Evolutionary conservation across 2,113 vertebrate genomes (phyloP).

Genomic region (Alligator sinensis): DNA sequence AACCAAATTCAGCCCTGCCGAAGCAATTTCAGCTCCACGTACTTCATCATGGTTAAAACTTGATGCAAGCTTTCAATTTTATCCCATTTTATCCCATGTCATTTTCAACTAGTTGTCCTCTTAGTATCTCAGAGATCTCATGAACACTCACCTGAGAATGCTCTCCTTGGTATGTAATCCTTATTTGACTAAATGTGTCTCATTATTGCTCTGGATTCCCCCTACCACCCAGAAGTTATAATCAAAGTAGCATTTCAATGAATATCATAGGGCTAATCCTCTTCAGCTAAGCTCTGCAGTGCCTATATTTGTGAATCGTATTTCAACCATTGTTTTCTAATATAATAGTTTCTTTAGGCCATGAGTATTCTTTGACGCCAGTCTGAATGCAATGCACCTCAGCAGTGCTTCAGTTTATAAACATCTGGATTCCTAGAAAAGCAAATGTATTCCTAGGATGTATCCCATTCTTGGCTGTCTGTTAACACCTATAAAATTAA

Average conservation of each 20-base stretch:
- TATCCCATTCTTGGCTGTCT: background rate
- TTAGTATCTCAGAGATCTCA: background rate
- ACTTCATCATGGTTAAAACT: background rate
- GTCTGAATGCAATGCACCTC: accelerated
- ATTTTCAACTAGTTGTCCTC: background rate
- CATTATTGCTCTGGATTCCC: accelerated
- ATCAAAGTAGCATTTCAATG: background rate
- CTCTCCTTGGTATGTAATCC: accelerated
- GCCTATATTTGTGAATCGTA: background rate
- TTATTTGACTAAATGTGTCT: background rate
- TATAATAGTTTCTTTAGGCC: constrained; percentile 22
- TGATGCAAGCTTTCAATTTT: background rate
- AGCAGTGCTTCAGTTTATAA: background rate
- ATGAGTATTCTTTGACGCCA: background rate
- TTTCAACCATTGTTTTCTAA: constrained; percentile 4
- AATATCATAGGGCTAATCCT: accelerated
- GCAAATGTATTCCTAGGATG: background rate
- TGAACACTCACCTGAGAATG: background rate
- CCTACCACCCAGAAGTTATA: background rate
- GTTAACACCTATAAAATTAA: background rate
- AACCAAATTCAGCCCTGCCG: background rate
- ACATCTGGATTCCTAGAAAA: constrained; percentile 43
- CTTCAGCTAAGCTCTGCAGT: accelerated
- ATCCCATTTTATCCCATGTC: background rate
- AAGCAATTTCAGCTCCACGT: background rate